Conservation (phyloP, 2,888 invertebrate genomes). For the Ischnus inquisitorius region DNA sequence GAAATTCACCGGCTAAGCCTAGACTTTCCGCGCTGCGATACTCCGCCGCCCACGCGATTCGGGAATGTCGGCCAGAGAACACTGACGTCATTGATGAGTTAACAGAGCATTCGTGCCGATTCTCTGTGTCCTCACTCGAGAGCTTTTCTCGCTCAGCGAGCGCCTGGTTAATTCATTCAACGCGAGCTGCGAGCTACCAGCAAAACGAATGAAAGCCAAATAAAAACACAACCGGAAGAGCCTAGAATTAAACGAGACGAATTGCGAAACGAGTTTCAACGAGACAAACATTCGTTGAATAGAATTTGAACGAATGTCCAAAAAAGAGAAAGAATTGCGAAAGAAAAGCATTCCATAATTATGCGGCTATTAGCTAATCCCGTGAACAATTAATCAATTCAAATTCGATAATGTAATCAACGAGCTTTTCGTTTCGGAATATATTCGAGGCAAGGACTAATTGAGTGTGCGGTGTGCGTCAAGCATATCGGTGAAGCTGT, state of each 20-base stretch:
- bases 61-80: constrained; percentile 44
- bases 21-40: constrained; percentile 39
- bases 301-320: not conserved
- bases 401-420: not conserved
- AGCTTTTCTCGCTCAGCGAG: not conserved
- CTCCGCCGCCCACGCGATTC: constrained; percentile 53
- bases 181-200: not conserved
- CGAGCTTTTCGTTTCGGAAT: not conserved
- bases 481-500: not conserved
- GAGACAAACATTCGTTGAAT: not conserved
- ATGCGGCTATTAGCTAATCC: not conserved
- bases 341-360: not conserved
- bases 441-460: not conserved
- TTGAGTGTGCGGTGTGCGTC: not conserved
- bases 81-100: constrained; percentile 58
- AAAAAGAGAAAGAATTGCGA: not conserved
- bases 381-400: not conserved
- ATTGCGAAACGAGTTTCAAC: not conserved
- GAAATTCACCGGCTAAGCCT: constrained; percentile 37
- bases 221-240: constrained; percentile 1
- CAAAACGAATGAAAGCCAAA: not conserved
- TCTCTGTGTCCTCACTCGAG: not conserved
- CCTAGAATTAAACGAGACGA: not conserved
- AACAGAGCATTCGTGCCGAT: constrained; percentile 30
- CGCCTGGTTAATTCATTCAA: constrained; percentile 31